Conservation (phyloP, 2,888 invertebrate genomes). For the Eupithecia insigniata region DNA sequence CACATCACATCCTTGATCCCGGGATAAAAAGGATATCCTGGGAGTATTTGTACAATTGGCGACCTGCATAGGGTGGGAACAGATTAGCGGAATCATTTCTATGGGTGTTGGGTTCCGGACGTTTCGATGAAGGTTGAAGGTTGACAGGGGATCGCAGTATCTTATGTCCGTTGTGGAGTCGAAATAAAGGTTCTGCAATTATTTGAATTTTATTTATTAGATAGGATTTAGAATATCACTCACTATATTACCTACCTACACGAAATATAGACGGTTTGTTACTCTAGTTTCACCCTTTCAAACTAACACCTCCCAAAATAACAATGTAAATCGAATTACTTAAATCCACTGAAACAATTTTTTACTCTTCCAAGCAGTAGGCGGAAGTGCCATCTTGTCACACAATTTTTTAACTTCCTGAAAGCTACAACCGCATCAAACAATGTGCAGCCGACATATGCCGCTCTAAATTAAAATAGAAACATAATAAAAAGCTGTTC, state of each 20-base stretch:
- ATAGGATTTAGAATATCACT: too few relatives aligned
- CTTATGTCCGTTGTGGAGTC: neutral
- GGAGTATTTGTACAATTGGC: conserved; percentile 45
- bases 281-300: neutral
- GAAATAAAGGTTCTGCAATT: neutral
- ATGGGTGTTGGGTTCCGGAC: conserved; percentile 21
- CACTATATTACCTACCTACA: too few relatives aligned
- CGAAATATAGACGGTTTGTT: neutral
- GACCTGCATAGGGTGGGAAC: conserved; percentile 37
- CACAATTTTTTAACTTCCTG: conserved; percentile 57
- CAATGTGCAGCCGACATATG: conserved; percentile 64
- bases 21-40: conserved; percentile 26
- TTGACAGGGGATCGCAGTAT: neutral
- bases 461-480: conserved; percentile 68
- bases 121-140: neutral
- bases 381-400: conserved; percentile 45
- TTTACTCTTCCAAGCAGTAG: neutral
- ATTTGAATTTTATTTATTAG: neutral
- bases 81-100: conserved; percentile 33
- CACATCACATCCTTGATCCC: neutral
- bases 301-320: neutral
- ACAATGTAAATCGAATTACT: neutral
- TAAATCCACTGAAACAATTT: conserved; percentile 6
- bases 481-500: conserved; percentile 70
- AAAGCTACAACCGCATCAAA: conserved; percentile 55